These are phyloP conservation scores for Drosophila micromelanica DNA, from an alignment of 1,140 invertebrate species.

Conservation along the genomic window DNA sequence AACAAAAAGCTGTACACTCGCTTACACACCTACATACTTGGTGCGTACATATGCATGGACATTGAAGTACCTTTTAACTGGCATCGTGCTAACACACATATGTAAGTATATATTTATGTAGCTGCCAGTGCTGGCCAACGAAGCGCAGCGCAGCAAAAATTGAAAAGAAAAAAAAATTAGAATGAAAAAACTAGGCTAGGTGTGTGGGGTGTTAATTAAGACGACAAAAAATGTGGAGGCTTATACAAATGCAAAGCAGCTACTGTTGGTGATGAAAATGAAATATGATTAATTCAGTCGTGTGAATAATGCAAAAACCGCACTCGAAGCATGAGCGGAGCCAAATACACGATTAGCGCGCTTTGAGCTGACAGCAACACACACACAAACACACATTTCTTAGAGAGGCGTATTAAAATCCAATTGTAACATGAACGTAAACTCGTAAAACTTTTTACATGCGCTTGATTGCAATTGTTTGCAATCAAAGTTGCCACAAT, in stretches of 20 bases:
- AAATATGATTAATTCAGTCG: slow-evolving; percentile 42
- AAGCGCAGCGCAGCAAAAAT: slow-evolving; percentile 38
- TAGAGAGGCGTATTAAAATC: slow-evolving; percentile 31
- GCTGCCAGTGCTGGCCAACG: slow-evolving; percentile 43
- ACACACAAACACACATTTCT: slow-evolving; percentile 17
- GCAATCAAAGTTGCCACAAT: slow-evolving; percentile 13
- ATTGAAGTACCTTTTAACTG: slow-evolving; percentile 39
- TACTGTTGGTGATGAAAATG: slow-evolving; percentile 28
- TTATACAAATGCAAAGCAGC: slow-evolving; percentile 32
- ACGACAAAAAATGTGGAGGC: slow-evolving; percentile 43
- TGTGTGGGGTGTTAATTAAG: slow-evolving; percentile 53
- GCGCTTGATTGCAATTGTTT: slow-evolving; percentile 4
- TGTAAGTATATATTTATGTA: slow-evolving; percentile 23
- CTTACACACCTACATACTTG: slow-evolving; percentile 7
- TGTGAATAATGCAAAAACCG: slow-evolving; percentile 48
- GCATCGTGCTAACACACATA: slow-evolving; percentile 31
- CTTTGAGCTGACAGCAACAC: slow-evolving; percentile 35
- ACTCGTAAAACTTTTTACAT: neutral
- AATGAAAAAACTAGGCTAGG: slow-evolving; percentile 33
- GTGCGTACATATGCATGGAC: slow-evolving; percentile 14
- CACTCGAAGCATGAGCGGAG: slow-evolving; percentile 38
- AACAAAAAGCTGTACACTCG: slow-evolving; percentile 42
- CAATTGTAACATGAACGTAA: slow-evolving; percentile 23
- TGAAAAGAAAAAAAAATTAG: neutral
- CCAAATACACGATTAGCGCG: slow-evolving; percentile 41